These are phyloP conservation scores for Ethmia dodecea DNA, from an alignment of 2,888 invertebrate genomes.

Conservation along the genomic window DNA sequence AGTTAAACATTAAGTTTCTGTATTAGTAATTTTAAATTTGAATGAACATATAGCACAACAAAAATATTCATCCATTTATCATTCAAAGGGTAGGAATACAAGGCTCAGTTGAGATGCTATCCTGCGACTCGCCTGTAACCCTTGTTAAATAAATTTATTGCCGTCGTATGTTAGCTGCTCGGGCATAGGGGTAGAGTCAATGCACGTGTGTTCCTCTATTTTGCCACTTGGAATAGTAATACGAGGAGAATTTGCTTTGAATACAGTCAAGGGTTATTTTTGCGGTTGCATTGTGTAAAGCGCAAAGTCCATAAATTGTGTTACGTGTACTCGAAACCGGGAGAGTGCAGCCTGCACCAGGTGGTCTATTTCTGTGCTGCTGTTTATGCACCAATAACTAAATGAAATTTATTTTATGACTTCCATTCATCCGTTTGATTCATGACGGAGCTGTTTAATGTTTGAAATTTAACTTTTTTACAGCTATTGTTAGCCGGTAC, in stretches of 20 bases:
- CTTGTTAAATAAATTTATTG: constrained; percentile 43
- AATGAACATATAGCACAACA: too few species aligned
- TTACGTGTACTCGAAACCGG: constrained; percentile 49
- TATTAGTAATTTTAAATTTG: too few species aligned
- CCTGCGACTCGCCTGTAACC: too few species aligned
- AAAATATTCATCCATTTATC: too few species aligned
- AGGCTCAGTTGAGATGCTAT: too few species aligned
- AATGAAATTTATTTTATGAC: constrained; percentile 64
- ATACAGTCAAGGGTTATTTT: constrained; percentile 68
- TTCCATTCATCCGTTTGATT: constrained; percentile 58
- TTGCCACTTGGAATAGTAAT: constrained; percentile 41
- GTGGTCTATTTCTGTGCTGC: constrained; percentile 67
- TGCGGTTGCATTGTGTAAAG: constrained; percentile 63
- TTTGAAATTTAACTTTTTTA: constrained; percentile 28
- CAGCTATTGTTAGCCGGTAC: constrained; percentile 16
- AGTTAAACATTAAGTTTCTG: too few species aligned
- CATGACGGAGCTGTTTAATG: constrained; percentile 36
- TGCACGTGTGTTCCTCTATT: constrained; percentile 19
- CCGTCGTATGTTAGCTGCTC: constrained; percentile 22
- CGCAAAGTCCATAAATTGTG: constrained; percentile 58
- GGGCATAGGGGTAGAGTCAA: constrained; percentile 33
- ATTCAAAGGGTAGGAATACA: too few species aligned
- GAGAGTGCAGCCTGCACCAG: constrained; percentile 47
- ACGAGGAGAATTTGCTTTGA: constrained; percentile 49
- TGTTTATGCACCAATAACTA: constrained; percentile 60